Evolutionary conservation across 2,113 vertebrate genomes (phyloP), one percentile per base, ranked within the genome.

Genomic region (Pterocles gutturalis): DNA sequence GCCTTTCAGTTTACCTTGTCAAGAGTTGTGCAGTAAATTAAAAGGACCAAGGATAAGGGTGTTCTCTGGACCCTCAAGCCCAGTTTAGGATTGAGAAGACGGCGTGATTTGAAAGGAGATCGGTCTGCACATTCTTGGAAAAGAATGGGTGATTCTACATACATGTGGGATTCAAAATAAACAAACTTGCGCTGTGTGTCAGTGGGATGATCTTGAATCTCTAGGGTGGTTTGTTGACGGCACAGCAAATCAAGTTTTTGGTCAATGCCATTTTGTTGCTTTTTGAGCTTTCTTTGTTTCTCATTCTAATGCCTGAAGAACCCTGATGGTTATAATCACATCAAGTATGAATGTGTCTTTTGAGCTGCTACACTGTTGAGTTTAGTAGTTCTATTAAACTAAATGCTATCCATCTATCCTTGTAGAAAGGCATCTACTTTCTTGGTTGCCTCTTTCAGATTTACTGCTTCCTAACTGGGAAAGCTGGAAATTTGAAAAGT

Each of bases 131-230:
- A 1, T 69, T 70, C 26, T 62, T 70, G 31, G 29, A 46, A 53
- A 45, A 26, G 5, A 77, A 18, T 7, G 38, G 66, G 69, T 60
- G 29, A 29, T 87, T 81, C 19, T 67, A 2, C 9, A 10, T 77
- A 13, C 9, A 6, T 1, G 2, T 34, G 11, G 29, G 9, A 53
- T 60, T 84, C 9, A 46, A 46, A 84, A 34, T 36, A 70, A 83
- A 62, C 7, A n/a, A 33, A 29, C 17, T 62, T 61, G 25, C 17
- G 5, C 28, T 1, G 0, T 51, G 6, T 45, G 5, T 80, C 0
- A 0, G 2, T 81, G 28, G 33, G 29, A 43, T 54, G 51, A 66
- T 34, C n/a, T 65, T 61, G 54, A 17, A 28, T 69, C 41, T 86
- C 25, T 57, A 29, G 4, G 15, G 5, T 57, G 62, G 10, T 55